Base-by-base conservation (phyloP, 2,113 vertebrate species). In the Atractosteus spatula region DNA sequence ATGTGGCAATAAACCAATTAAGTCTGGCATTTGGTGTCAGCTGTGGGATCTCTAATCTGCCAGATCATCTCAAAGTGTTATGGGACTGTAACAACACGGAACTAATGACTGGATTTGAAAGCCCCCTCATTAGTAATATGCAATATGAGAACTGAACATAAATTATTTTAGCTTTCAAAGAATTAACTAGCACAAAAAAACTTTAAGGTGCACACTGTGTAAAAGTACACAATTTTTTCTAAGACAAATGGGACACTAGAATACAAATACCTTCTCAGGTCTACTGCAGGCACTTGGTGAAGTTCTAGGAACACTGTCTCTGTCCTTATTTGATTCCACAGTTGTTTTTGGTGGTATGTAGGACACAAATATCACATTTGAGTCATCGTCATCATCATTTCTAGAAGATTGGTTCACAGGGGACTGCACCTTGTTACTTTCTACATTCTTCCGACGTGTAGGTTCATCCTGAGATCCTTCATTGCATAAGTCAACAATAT, bases 341-440 rank as follows among this genome's bases (percentile, higher is more conserved):
- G 73, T 66, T 7, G 82, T 43, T 68, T 79, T 87, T 45, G 89
- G 90, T 68, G 87, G 89, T 75, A 81, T 85, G 57, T 90, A 91
- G 0, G 89, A 90, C n/a, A 89, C 87, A 77, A 91, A 91, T 66
- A 91, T 88, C 0, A 91, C 90, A 29, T 87, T 87, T 7, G 81
- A 80, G 59, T 91, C 88, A 70, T 89, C 12, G 13, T 16, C 90
- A 10, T 84, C 76, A 3, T 77, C 80, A 12, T 73, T 73, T 42
- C 68, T 17, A 51, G 65, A 81, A n/a, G 5, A 71, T 4, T 8
- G 70, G 61, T 65, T 54, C 14, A 10, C 12, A 0, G 51, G 14
- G 3, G 76, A 8, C 55, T 12, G 7, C 3, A 17, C 14, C 44
- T 45, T 6, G 6, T 14, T 8, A 42, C 51, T 4, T 11, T 64